phyloP scores from a whole-genome alignment of 2,113 vertebrate genomes.

The Silurus asotus region DNA sequence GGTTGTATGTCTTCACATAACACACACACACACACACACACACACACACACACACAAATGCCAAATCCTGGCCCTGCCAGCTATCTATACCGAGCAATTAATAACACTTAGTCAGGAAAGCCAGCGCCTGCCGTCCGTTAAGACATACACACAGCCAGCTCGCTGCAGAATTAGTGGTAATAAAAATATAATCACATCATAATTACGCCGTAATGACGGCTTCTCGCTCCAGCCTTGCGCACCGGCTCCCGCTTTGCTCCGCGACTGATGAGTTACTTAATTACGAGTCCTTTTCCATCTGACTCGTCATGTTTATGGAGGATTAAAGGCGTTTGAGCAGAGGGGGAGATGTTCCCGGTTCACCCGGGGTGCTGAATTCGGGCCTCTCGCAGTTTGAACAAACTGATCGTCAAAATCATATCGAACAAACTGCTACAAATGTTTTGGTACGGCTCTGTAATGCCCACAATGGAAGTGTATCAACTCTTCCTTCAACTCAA shows the following conservation, averaged over 20 bases:
- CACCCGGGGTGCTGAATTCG: neutral
- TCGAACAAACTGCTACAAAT: neutral
- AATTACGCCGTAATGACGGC: constrained; percentile 54
- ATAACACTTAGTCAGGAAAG: constrained; percentile 54
- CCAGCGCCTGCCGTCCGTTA: constrained; percentile 42
- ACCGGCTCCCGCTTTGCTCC: constrained; percentile 40
- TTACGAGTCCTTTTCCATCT: constrained; percentile 35
- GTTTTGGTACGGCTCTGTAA: neutral
- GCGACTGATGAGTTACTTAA: constrained; percentile 46
- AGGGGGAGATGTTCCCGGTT: neutral
- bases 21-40: constrained; percentile 15
- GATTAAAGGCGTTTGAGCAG: constrained; percentile 18
- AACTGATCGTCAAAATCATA: neutral
- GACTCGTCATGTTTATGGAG: neutral
- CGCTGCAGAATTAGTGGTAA: constrained; percentile 48
- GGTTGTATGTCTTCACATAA: constrained; percentile 25
- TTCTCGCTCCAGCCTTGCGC: constrained; percentile 40
- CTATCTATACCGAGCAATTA: constrained; percentile 46
- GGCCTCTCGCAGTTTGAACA: neutral
- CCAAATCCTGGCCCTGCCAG: constrained; percentile 17
- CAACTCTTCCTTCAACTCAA: neutral
- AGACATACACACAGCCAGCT: constrained; percentile 35
- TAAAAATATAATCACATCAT: constrained; percentile 58
- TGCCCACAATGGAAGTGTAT: neutral
- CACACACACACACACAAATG: neutral